Percentiles rank a stretch among this genome's conserved stretches.
Evolutionary conservation across 1,140 invertebrate genomes (phyloP).

Genomic region (Dendroctonus valens): DNA sequence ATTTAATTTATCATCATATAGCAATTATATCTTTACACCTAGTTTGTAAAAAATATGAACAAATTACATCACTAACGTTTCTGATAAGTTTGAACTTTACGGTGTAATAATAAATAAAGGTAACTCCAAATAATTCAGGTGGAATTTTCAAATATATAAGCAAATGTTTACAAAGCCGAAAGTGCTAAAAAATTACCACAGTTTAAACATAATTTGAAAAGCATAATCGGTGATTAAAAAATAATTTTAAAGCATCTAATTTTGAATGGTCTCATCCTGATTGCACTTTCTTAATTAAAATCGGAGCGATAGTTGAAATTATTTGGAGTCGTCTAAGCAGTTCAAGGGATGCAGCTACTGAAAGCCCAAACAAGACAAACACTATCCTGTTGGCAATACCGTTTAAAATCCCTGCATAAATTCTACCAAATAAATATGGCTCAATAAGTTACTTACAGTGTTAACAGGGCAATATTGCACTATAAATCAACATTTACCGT

Average conservation of each 20-base stretch:
- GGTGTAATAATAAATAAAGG: conserved; percentile 9
- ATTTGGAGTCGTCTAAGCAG: no score
- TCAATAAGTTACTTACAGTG: conserved; percentile 10
- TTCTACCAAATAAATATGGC: conserved; percentile 19
- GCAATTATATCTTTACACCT: conserved; percentile 21
- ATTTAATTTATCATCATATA: conserved; percentile 19
- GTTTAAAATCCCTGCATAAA: background rate
- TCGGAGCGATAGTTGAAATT: no score
- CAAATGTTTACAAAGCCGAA: no score
- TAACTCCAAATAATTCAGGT: conserved; percentile 28
- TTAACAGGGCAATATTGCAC: conserved; percentile 15
- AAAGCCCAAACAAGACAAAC: no score
- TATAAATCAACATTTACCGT: background rate
- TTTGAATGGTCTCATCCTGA: no score
- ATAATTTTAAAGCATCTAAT: no score
- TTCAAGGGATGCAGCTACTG: no score
- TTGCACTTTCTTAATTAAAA: no score
- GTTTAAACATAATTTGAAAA: no score
- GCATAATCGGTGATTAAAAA: no score
- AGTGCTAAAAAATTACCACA: no score
- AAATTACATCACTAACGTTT: conserved; percentile 26
- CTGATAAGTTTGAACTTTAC: conserved; percentile 22
- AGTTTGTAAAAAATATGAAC: conserved; percentile 17
- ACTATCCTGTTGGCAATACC: no score
- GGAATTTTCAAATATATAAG: background rate